Conservation (phyloP, 2,888 invertebrate genomes). For the Noctua fimbriata region DNA sequence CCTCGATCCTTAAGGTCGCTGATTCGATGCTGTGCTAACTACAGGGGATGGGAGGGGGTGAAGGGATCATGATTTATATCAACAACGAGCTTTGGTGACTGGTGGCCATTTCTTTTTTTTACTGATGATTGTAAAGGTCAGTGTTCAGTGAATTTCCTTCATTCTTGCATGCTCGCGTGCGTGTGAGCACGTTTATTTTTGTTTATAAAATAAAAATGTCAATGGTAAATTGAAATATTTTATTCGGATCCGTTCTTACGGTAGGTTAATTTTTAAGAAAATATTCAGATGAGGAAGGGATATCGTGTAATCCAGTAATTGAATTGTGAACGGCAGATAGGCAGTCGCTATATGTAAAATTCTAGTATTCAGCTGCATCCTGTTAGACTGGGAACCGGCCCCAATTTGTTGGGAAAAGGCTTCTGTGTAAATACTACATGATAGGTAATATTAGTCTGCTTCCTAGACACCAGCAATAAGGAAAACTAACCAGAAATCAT, state of each 20-base stretch:
- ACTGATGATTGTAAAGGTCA: constrained; percentile 55
- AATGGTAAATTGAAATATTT: constrained; percentile 5
- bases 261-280: neutral
- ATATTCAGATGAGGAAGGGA: neutral
- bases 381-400: neutral
- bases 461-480: constrained; percentile 27
- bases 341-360: neutral
- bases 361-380: neutral
- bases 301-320: neutral
- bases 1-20: constrained; percentile 67
- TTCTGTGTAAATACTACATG: neutral
- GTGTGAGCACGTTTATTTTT: constrained; percentile 32
- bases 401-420: neutral
- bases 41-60: constrained; percentile 46
- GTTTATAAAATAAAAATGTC: constrained; percentile 24
- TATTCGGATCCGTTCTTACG: neutral
- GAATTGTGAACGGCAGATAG: neutral
- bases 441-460: neutral
- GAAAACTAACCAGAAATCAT: constrained; percentile 15
- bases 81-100: constrained; percentile 57
- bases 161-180: constrained; percentile 47
- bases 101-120: constrained; percentile 56
- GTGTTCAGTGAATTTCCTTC: constrained; percentile 40
- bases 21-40: constrained; percentile 66
- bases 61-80: constrained; percentile 67